phyloP scores from a whole-genome alignment of 1,140 invertebrate species.

The Trachymyrmex septentrionalis region DNA sequence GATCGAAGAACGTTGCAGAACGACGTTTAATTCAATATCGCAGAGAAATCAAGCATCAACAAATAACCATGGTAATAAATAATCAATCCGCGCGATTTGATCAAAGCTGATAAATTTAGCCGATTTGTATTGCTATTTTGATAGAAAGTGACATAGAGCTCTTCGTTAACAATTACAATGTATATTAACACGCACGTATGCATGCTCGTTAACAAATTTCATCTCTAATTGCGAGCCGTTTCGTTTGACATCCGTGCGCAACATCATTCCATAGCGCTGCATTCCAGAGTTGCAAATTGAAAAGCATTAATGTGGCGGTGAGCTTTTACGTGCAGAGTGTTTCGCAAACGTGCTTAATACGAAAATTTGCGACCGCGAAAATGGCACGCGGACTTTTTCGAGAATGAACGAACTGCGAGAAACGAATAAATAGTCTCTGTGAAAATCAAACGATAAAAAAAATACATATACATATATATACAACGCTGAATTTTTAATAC shows the following conservation, averaged over 20 bases:
- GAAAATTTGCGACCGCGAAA: conserved; percentile 34
- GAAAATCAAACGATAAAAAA: not conserved
- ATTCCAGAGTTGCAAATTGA: conserved; percentile 56
- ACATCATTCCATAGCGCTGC: conserved; percentile 21
- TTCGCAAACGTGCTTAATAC: not conserved
- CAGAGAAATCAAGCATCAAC: conserved; percentile 12
- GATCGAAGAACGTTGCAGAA: not conserved
- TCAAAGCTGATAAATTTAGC: conserved; percentile 31
- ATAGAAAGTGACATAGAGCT: conserved; percentile 11
- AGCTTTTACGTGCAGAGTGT: conserved; percentile 39
- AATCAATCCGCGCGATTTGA: conserved; percentile 8
- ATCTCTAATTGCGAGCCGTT: conserved; percentile 43
- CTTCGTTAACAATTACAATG: conserved; percentile 59
- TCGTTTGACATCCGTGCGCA: conserved; percentile 37
- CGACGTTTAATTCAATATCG: not conserved
- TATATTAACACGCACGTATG: conserved; percentile 35
- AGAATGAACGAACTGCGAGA: not conserved
- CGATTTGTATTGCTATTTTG: conserved; percentile 21
- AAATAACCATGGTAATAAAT: conserved; percentile 23
- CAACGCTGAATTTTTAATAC: too few relatives aligned
- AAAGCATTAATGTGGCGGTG: conserved; percentile 51
- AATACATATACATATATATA: too few relatives aligned
- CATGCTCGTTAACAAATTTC: conserved; percentile 53
- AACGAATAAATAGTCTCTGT: not conserved
- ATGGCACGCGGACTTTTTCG: conserved; percentile 26